phyloP scores from a whole-genome alignment of 2,888 invertebrate species.

The Plebejus argus region DNA sequence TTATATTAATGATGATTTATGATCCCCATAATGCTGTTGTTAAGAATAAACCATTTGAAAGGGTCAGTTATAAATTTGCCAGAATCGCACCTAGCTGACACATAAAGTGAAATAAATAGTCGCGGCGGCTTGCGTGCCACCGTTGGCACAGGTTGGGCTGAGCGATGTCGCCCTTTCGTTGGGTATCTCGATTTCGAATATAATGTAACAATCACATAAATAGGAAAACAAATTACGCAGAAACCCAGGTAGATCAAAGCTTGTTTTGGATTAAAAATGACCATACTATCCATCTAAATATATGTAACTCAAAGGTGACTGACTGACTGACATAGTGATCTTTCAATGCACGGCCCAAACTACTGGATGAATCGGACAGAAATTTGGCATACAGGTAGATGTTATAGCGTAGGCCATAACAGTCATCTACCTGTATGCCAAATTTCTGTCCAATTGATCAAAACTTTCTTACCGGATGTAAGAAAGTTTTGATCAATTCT shows the following conservation, averaged over 20 bases:
- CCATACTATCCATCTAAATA: too few species aligned
- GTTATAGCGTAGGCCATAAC: too few species aligned
- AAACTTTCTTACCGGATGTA: too few species aligned
- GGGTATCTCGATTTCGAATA: conserved; percentile 37
- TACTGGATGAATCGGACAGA: too few species aligned
- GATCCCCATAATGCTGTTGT: conserved; percentile 32
- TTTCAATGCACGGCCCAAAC: too few species aligned
- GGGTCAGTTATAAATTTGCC: conserved; percentile 49
- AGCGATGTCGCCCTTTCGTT: conserved; percentile 51
- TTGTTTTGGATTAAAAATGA: too few species aligned
- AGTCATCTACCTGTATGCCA: too few species aligned
- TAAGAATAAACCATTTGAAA: conserved; percentile 46
- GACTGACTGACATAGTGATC: too few species aligned
- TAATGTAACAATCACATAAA: neutral
- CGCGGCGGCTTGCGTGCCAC: conserved; percentile 54
- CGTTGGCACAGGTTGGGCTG: conserved; percentile 36
- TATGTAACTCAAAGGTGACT: too few species aligned
- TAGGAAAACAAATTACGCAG: neutral
- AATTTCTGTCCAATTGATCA: too few species aligned
- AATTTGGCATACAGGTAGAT: too few species aligned
- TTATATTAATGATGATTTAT: conserved; percentile 19
- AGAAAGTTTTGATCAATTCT: too few species aligned
- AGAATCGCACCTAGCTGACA: conserved; percentile 54
- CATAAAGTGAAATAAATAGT: conserved; percentile 66
- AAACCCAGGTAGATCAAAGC: neutral